Percentiles rank a stretch among this genome's conserved stretches.
Evolutionary conservation across 1,140 invertebrate species (phyloP).

Genomic region (Dreissena polymorpha): DNA sequence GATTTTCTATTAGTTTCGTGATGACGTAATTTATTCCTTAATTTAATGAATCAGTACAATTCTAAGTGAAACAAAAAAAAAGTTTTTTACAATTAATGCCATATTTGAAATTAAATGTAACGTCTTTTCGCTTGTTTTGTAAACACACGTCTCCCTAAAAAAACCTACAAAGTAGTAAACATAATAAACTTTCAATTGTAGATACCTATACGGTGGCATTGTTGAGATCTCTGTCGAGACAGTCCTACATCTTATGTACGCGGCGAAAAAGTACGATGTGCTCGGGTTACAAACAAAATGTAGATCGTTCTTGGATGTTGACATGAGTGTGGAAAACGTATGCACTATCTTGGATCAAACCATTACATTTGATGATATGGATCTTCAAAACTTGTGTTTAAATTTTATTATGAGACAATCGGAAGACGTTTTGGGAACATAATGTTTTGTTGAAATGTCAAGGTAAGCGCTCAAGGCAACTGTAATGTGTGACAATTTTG

Average conservation of each 20-base stretch:
- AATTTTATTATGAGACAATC: conserved; percentile 22
- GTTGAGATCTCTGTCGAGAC: conserved; percentile 85
- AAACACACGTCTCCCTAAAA: too few relatives aligned
- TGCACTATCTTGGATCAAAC: conserved; percentile 73
- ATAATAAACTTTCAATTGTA: not conserved
- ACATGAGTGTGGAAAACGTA: conserved; percentile 88
- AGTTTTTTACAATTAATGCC: too few relatives aligned
- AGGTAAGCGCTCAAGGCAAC: conserved; percentile 13
- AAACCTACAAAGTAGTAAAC: too few relatives aligned
- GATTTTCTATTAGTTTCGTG: too few relatives aligned
- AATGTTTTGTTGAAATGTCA: conserved; percentile 35
- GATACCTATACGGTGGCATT: conserved; percentile 54
- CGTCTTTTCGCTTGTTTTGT: too few relatives aligned
- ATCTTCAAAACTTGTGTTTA: conserved; percentile 46
- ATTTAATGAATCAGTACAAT: too few relatives aligned
- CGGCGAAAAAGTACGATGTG: conserved; percentile 91
- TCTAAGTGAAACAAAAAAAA: too few relatives aligned
- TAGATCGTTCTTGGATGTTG: conserved; percentile 88
- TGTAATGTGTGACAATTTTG: not conserved
- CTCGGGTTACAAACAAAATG: conserved; percentile 88
- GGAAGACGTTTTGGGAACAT: conserved; percentile 16
- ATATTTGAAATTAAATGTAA: too few relatives aligned
- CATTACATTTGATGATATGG: conserved; percentile 50
- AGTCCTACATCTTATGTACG: conserved; percentile 90
- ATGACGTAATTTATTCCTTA: too few relatives aligned